Percentiles rank a stretch among this genome's conserved stretches.
Evolutionary conservation across 2,113 vertebrate species (phyloP).

Genomic region (Percina caprodes): DNA sequence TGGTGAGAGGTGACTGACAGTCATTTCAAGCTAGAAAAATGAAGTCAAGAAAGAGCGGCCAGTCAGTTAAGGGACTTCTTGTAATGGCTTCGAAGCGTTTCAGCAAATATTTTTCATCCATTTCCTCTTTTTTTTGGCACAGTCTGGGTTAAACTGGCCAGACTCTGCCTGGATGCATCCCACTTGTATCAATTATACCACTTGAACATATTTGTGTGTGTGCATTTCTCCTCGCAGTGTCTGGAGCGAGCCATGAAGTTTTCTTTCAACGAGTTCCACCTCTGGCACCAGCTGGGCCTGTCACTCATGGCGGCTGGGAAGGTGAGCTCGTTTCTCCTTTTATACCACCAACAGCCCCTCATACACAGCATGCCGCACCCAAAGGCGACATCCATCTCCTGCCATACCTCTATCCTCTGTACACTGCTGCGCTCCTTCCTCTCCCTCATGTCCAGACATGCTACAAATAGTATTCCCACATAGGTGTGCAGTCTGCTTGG

Average conservation of each 20-base stretch:
- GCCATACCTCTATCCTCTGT: constrained; percentile 23
- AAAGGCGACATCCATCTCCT: constrained; percentile 44
- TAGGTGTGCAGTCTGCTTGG: neutral
- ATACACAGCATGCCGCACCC: constrained; percentile 33
- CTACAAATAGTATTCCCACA: constrained; percentile 11
- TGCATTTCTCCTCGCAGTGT: constrained; percentile 84
- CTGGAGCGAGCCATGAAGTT: constrained; percentile 98
- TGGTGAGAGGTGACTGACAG: constrained; percentile 55
- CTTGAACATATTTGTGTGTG: constrained; percentile 15
- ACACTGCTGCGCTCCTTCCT: constrained; percentile 10
- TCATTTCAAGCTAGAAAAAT: constrained; percentile 38
- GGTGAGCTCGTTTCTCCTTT: constrained; percentile 86
- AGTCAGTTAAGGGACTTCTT: neutral
- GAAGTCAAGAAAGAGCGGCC: constrained; percentile 15
- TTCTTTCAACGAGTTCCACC: constrained; percentile 96
- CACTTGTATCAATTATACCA: neutral
- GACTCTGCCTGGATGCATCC: neutral
- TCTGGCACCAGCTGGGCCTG: constrained; percentile 97
- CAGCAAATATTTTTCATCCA: neutral
- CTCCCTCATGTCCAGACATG: constrained; percentile 16
- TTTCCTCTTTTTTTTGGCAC: neutral
- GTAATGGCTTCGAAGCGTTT: neutral
- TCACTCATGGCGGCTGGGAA: constrained; percentile 96
- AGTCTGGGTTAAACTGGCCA: neutral
- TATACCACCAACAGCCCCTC: constrained; percentile 33